Evolutionary conservation across 2,113 vertebrate species (phyloP), one percentile per base, ranked within the genome.

Genomic region (Tympanuchus pallidicinctus): DNA sequence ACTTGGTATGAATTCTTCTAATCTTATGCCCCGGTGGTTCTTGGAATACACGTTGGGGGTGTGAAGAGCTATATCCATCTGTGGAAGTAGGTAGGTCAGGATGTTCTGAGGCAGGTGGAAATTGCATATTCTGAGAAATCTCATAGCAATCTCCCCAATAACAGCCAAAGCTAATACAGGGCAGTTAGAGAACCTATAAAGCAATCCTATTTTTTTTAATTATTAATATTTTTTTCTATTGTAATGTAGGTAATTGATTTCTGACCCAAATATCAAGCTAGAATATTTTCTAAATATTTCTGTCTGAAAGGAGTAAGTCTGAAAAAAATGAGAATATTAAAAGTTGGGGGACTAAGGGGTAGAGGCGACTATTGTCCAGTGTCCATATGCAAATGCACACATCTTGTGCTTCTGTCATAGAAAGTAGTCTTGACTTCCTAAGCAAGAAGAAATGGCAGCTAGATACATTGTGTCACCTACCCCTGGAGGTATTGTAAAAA

Each of bases 51-150:
- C 4, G 10, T 0, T 65, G 36, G 70, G 14, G 14, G 6, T 69
- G 86, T 96, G 73, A 81, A 90, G 54, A 90, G 27, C n/a, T 90
- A 89, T 82, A 65, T 83, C 69, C n/a, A 20, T 65, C n/a, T 30
- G 66, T 19, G 4, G 32, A 15, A 15, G 40, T 24, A 43, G 90
- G 38, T 64, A 87, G 89, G 70, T 93, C 86, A 82, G 59, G 30
- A 54, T 92, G 66, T 72, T 87, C 84, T 70, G 40, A 90, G 30
- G 54, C 22, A 89, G 50, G 21, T 82, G 71, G 50, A 92, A 90
- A 73, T 70, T 57, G n/a, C 47, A 11, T 8, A 36, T 83, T 65
- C 66, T 77, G 66, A 73, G 28, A 95, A 83, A 75, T 74, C 38
- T 90, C 18, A 1, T 64, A 25, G 36, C 56, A 84, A 82, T 76